phyloP scores from a whole-genome alignment of 2,888 invertebrate genomes.

The Drosophila mulleri region DNA sequence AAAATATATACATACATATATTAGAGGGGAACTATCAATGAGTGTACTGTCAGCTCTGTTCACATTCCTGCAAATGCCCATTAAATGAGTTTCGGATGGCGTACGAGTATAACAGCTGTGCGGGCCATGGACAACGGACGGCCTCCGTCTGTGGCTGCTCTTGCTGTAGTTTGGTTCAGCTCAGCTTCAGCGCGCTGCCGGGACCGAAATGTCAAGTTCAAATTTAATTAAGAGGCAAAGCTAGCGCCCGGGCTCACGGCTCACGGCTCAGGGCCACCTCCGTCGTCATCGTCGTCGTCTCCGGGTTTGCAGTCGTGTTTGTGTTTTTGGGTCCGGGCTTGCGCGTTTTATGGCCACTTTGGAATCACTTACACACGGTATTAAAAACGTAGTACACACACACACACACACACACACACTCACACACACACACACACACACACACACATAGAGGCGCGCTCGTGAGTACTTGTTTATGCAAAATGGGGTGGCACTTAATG shows the following conservation, averaged over 20 bases:
- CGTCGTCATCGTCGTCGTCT: not conserved
- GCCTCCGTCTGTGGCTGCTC: not conserved
- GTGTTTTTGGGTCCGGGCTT: slow-evolving; percentile 19
- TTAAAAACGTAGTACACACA: slow-evolving; percentile 40
- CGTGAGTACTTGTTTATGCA: slow-evolving; percentile 19
- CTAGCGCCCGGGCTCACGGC: slow-evolving; percentile 25
- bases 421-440: not conserved
- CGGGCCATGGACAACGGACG: not conserved
- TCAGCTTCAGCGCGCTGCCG: slow-evolving; percentile 29
- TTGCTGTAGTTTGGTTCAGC: slow-evolving; percentile 3
- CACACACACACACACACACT: not conserved
- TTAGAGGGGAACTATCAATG: no score
- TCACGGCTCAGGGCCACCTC: slow-evolving; percentile 2
- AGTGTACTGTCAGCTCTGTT: no score
- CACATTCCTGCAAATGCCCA: not conserved
- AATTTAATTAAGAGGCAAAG: slow-evolving; percentile 68
- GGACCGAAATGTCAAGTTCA: slow-evolving; percentile 74
- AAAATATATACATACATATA: no score
- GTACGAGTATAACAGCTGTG: slow-evolving; percentile 1
- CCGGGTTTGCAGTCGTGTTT: slow-evolving; percentile 3
- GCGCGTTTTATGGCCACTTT: slow-evolving; percentile 65
- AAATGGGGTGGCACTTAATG: slow-evolving; percentile 25
- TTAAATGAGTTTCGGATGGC: not conserved
- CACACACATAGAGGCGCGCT: not conserved
- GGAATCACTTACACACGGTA: slow-evolving; percentile 62